Evolutionary conservation across 2,113 vertebrate genomes (phyloP), one percentile per base, ranked within the genome.

Genomic region (Engystomops pustulosus): DNA sequence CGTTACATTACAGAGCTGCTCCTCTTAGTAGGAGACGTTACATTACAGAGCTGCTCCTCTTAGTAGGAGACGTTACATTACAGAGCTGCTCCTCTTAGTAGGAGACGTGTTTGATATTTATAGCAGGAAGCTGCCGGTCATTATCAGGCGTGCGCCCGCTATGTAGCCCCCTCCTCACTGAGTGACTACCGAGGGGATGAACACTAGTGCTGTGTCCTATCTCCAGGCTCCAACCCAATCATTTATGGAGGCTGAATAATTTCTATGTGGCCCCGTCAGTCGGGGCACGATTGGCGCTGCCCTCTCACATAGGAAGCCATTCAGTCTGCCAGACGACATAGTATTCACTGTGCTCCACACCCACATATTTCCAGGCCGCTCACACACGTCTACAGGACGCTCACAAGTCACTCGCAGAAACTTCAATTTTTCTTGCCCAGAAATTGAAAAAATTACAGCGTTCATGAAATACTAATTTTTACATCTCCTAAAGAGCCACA

Each of bases 41-140:
- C n/a, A n/a, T n/a, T n/a, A 86, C 88, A 88, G 77, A 89, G 83
- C 84, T 88, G 90, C 78, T 88, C 88, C 85, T 89, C 80, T 23
- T 81, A 68, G 84, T n/a, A n/a, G n/a, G n/a, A n/a, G n/a, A n/a
- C n/a, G n/a, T n/a, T n/a, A n/a, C n/a, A n/a, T n/a, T n/a, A n/a
- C n/a, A n/a, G n/a, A n/a, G n/a, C 88, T 88, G 90, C 88, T 91
- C 86, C 88, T 87, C 88, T 89, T 81, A 88, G 88, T 80, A 71
- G 77, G 87, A 75, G 87, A 75, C 88, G 88, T 84, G 87, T 84
- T 91, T 92, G 90, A 86, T 89, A 92, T 93, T 92, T 94, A 88
- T 91, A 91, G 88, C 90, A 93, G 91, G 91, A 94, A 94, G 91
- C 91, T 93, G 90, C 91, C 91, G 92, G 86, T 89, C 93, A 94